Conservation (phyloP, 2,113 vertebrate genomes). For the Grantiella picta region DNA sequence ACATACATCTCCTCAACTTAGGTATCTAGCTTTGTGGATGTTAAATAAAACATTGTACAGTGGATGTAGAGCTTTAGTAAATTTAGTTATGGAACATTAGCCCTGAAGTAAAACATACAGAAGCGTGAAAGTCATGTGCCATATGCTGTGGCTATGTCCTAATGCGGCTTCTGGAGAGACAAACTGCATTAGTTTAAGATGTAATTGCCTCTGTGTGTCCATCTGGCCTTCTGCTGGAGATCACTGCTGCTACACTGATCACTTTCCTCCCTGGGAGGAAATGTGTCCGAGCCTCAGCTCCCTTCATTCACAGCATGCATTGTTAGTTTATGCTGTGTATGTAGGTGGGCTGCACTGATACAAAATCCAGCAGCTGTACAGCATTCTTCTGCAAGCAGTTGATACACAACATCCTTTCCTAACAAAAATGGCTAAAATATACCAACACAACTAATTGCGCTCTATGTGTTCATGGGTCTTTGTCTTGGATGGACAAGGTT, state of each 20-base stretch:
- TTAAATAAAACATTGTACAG: background rate
- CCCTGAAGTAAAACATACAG: background rate
- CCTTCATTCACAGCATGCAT: accelerated
- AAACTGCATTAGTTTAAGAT: background rate
- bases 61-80: background rate
- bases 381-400: background rate
- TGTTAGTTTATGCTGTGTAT: background rate
- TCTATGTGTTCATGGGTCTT: background rate
- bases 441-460: accelerated
- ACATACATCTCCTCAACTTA: background rate
- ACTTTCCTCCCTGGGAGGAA: background rate
- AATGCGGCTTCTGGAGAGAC: background rate
- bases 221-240: background rate
- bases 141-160: background rate
- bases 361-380: background rate
- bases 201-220: background rate
- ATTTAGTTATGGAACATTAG: background rate
- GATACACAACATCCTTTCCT: background rate
- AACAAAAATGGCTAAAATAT: background rate
- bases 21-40: background rate
- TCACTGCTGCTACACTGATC: background rate
- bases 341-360: background rate
- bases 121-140: background rate
- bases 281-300: accelerated
- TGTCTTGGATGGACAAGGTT: background rate